Base-by-base conservation (phyloP, 2,888 invertebrate species). In the Xiphydria camelus region DNA sequence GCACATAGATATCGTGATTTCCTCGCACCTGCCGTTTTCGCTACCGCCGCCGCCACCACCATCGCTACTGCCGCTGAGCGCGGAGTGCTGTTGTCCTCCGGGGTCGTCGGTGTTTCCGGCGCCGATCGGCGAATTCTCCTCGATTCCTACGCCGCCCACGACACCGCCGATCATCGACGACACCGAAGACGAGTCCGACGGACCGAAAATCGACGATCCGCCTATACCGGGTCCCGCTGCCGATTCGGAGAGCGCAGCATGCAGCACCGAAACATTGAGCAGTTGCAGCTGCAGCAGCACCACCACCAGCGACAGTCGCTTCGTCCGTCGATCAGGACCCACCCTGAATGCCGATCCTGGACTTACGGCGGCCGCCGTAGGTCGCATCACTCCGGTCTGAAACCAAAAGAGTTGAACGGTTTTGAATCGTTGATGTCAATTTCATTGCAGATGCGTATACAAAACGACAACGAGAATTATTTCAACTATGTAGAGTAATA, bases 1-100 rank as follows among this genome's bases (percentile, higher is more conserved):
- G 77, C 98, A 99, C 94, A 98, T 95, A 31, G 97, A 96, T 65
- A 98, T 95, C 56, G 92, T 94, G 72, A 99, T 97, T 78, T 93
- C 93, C 78, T 98, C 94, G 79, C 98, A 98, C 67, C 89, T 82
- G 5, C 82, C 80, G 55, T 82, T 82, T 50, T 53, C 58, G 17
- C 45, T 41, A 49, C 19, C 51, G 25, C 39, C 41, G 44, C 42
- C 32, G 17, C 86, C 82, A 42, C 42, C 32, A 17, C 87, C 82
- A 12, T 80, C 79, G 53, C 80, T 47, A 1, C 53, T 45, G 4
- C 57, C 47, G 33, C 47, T 34, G 17, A 51, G 39, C 3, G 66
- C 26, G 33, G 47, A 37, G 51, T 64, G 29, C 64, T 25, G 70
- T 63, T 41, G 62, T 61, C 57, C 61, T 45, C 50, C 1, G 33